Percentiles rank a stretch among this genome's conserved stretches.
Conservation (phyloP, 1,140 invertebrate species). For the Heliconius eleuchia region DNA sequence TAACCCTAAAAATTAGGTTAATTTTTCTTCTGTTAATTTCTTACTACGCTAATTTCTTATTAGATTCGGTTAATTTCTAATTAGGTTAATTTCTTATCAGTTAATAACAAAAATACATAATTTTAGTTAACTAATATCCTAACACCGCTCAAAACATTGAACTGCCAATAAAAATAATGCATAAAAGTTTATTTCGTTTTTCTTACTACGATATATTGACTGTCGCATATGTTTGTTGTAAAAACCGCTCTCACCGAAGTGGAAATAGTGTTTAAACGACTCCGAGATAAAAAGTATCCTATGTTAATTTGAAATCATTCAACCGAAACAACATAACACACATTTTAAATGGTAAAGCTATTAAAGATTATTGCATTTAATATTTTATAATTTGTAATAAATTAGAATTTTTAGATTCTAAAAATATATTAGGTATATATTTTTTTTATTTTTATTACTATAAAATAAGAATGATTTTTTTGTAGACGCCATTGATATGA, state of each 20-base stretch:
- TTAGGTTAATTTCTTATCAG: no score
- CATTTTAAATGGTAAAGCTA: background rate
- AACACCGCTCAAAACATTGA: background rate
- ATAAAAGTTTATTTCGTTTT: conserved; percentile 2
- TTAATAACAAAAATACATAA: no score
- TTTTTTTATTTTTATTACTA: no score
- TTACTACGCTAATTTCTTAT: no score
- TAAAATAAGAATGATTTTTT: no score
- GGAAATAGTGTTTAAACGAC: conserved; percentile 2
- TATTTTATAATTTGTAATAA: background rate
- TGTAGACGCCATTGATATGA: no score
- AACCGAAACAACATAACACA: background rate
- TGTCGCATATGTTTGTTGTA: conserved; percentile 1
- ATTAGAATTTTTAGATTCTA: no score
- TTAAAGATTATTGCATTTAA: background rate
- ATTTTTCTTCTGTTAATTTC: no score
- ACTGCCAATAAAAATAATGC: background rate
- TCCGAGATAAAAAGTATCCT: conserved; percentile 1
- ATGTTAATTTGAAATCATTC: conserved; percentile 7
- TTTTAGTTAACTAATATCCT: no score
- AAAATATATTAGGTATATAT: no score
- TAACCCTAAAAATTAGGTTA: no score
- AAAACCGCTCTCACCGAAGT: background rate
- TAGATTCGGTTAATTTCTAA: no score
- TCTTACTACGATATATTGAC: background rate